These are phyloP conservation scores for Cheilosia urbana DNA, from an alignment of 2,888 invertebrate species.

Conservation along the genomic window DNA sequence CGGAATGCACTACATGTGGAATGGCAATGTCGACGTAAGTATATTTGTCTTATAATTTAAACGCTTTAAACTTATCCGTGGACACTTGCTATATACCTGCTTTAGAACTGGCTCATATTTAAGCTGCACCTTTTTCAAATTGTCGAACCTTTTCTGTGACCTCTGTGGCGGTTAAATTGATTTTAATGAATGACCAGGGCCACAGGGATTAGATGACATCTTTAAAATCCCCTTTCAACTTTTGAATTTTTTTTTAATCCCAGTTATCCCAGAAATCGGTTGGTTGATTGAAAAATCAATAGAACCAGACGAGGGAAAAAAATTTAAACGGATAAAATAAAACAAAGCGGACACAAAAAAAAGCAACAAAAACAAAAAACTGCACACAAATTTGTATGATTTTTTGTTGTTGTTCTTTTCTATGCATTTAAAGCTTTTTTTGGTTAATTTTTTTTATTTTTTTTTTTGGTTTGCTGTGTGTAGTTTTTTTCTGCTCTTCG, in stretches of 20 bases:
- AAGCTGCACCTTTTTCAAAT: slow-evolving; percentile 29
- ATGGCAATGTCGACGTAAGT: slow-evolving; percentile 84
- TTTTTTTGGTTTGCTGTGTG: slow-evolving; percentile 42
- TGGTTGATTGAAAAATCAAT: slow-evolving; percentile 83
- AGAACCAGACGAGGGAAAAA: slow-evolving; percentile 83
- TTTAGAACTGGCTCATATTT: too few species aligned
- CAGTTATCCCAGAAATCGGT: slow-evolving; percentile 56
- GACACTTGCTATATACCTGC: too few species aligned
- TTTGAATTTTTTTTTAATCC: slow-evolving; percentile 73
- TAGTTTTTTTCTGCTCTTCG: slow-evolving; percentile 42
- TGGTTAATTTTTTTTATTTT: slow-evolving; percentile 49
- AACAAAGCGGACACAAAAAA: slow-evolving; percentile 62
- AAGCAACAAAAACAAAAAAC: slow-evolving; percentile 62
- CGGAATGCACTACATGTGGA: slow-evolving; percentile 84
- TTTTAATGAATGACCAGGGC: slow-evolving; percentile 63
- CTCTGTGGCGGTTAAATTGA: slow-evolving; percentile 44
- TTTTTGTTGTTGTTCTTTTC: slow-evolving; percentile 62
- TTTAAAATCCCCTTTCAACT: slow-evolving; percentile 4
- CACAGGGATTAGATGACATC: slow-evolving; percentile 22
- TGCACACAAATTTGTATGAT: slow-evolving; percentile 64
- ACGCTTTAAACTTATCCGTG: too few species aligned
- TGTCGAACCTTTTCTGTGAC: not conserved
- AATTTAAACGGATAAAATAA: slow-evolving; percentile 76
- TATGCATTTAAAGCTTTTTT: slow-evolving; percentile 74
- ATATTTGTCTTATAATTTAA: not conserved